Percentiles rank a stretch among this genome's conserved stretches.
phyloP scores from a whole-genome alignment of 2,113 vertebrate genomes.

The Vulpes ferrilata region DNA sequence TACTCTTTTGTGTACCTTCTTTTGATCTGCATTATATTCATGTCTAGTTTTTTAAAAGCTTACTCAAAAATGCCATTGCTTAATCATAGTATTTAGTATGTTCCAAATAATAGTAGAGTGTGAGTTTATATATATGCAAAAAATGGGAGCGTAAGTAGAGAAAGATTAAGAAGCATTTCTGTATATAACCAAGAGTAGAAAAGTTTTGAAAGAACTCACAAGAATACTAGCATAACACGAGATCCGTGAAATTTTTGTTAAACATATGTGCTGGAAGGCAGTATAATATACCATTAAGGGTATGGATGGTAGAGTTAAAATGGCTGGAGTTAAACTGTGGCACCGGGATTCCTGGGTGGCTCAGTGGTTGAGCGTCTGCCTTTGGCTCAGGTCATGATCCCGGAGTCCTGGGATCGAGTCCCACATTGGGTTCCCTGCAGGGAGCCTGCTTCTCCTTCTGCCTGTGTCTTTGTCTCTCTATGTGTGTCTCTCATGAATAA shows the following conservation, averaged over 20 bases:
- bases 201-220: not conserved
- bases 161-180: not conserved
- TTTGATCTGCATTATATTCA: not conserved
- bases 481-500: no score
- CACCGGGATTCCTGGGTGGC: not conserved
- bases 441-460: no score
- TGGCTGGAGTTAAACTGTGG: not conserved
- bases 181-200: not conserved
- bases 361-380: no score
- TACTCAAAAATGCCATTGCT: not conserved
- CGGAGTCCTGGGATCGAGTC: no score
- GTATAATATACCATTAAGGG: not conserved
- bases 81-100: not conserved
- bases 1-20: not conserved
- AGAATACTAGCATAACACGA: not conserved
- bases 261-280: not conserved
- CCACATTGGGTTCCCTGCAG: no score
- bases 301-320: not conserved
- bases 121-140: not conserved
- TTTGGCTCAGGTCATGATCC: no score
- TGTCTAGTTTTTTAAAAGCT: not conserved
- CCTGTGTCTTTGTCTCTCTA: no score
- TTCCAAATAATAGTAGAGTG: not conserved
- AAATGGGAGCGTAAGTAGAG: not conserved
- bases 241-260: not conserved